These are phyloP conservation scores for Gastracanthus pulcherrimus DNA, from an alignment of 2,888 invertebrate species.

Conservation along the genomic window DNA sequence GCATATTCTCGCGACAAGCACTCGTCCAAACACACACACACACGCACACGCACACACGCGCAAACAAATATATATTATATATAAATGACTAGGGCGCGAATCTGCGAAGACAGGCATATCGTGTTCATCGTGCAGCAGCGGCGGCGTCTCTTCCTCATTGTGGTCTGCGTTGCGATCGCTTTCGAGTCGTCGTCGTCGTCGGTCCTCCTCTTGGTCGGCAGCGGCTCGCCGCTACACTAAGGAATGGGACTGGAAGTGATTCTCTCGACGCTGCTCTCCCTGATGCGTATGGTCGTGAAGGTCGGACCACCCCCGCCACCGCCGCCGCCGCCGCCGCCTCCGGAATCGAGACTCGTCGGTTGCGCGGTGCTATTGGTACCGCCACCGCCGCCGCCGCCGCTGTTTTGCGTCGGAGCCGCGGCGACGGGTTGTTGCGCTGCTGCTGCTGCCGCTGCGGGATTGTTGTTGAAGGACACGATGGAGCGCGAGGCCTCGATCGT, in stretches of 20 bases:
- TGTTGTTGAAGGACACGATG: too few species aligned
- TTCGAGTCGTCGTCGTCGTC: neutral
- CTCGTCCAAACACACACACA: constrained; percentile 61
- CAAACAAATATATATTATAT: constrained; percentile 61
- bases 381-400: neutral
- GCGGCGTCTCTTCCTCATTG: neutral
- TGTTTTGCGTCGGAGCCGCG: constrained; percentile 21
- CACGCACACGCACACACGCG: constrained; percentile 21
- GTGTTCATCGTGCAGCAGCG: neutral
- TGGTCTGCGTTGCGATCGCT: neutral
- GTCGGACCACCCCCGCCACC: constrained; percentile 63
- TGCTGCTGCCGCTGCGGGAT: too few species aligned
- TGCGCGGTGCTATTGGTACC: constrained; percentile 38
- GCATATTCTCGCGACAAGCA: neutral
- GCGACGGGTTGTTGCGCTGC: neutral
- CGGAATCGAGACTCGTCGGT: constrained; percentile 17
- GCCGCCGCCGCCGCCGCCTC: neutral
- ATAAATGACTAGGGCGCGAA: constrained; percentile 75
- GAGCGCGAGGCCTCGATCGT: too few species aligned
- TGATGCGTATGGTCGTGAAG: constrained; percentile 75
- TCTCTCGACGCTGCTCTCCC: constrained; percentile 77
- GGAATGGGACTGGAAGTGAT: constrained; percentile 77
- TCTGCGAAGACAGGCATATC: constrained; percentile 63
- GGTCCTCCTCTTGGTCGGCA: neutral
- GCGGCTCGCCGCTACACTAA: constrained; percentile 65